Conservation (phyloP, 2,888 invertebrate species). For the Hyposoter didymator region DNA sequence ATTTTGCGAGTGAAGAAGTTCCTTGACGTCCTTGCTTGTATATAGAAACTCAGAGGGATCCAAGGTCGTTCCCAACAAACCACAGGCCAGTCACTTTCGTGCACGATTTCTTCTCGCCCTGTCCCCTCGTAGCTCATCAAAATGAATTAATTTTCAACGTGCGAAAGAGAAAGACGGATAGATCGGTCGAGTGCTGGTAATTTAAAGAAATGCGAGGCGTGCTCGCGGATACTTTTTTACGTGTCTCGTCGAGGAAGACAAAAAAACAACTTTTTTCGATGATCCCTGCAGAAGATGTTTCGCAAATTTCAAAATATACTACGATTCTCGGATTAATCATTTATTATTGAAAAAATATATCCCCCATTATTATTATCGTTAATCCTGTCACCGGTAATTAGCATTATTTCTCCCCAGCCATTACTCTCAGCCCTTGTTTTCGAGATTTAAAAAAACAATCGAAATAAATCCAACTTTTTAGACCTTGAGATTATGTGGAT, state of each 20-base stretch:
- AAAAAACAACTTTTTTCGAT: slow-evolving; percentile 2
- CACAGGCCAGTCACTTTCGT: not conserved
- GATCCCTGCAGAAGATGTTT: slow-evolving; percentile 1
- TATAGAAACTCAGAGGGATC: slow-evolving; percentile 54
- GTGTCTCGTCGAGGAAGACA: not conserved
- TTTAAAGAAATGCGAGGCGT: slow-evolving; percentile 11
- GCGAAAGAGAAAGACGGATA: slow-evolving; percentile 5
- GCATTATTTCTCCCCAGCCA: not conserved
- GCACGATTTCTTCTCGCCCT: slow-evolving; percentile 25
- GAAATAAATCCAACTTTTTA: not conserved
- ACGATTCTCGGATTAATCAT: not conserved
- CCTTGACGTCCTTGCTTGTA: slow-evolving; percentile 61
- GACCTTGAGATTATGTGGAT: not conserved
- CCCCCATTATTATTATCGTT: not conserved
- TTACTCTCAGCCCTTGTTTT: not conserved
- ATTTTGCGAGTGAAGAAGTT: slow-evolving; percentile 30
- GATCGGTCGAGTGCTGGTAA: slow-evolving; percentile 5
- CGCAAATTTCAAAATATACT: not conserved
- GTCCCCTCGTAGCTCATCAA: slow-evolving; percentile 41
- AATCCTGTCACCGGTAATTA: not conserved
- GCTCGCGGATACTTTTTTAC: slow-evolving; percentile 30
- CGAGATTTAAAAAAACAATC: not conserved
- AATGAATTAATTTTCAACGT: slow-evolving; percentile 23
- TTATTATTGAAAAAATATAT: not conserved
- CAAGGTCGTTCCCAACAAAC: slow-evolving; percentile 34